phyloP scores from a whole-genome alignment of 2,797 vertebrate species.

The Sebastes variabilis region DNA sequence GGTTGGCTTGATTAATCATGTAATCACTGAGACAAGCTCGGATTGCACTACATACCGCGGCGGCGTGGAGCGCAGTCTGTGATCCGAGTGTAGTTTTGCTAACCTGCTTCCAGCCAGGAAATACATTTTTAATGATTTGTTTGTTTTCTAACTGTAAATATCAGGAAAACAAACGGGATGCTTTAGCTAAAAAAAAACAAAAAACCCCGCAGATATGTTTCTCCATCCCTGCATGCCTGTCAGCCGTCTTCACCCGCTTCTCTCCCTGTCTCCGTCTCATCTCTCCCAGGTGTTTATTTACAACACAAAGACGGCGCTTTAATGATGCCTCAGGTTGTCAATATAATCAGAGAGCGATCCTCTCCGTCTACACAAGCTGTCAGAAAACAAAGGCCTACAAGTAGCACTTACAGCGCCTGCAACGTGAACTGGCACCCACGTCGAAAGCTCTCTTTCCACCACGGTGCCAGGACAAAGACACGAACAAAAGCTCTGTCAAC shows the following conservation, averaged over 20 bases:
- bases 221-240: constrained; percentile 23
- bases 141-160: constrained; percentile 26
- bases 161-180: background rate
- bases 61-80: background rate
- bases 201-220: constrained; percentile 2
- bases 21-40: constrained; percentile 47
- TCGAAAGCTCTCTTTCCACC: constrained; percentile 26
- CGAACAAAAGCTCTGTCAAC: constrained; percentile 65
- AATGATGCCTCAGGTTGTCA: constrained; percentile 73
- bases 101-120: constrained; percentile 7
- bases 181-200: background rate
- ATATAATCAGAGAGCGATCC: constrained; percentile 62
- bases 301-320: constrained; percentile 59
- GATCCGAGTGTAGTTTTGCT: constrained; percentile 1
- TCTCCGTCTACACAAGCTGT: constrained; percentile 61
- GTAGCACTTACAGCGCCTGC: constrained; percentile 41
- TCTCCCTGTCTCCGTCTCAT: constrained; percentile 24
- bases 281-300: constrained; percentile 71
- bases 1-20: constrained; percentile 61
- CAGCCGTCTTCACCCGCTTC: constrained; percentile 21
- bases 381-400: constrained; percentile 66
- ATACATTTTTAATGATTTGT: constrained; percentile 30
- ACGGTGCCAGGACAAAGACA: constrained; percentile 39
- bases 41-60: background rate
- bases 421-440: constrained; percentile 46